Base-by-base conservation (phyloP, 2,113 vertebrate genomes). In the Misgurnus mizolepis region DNA sequence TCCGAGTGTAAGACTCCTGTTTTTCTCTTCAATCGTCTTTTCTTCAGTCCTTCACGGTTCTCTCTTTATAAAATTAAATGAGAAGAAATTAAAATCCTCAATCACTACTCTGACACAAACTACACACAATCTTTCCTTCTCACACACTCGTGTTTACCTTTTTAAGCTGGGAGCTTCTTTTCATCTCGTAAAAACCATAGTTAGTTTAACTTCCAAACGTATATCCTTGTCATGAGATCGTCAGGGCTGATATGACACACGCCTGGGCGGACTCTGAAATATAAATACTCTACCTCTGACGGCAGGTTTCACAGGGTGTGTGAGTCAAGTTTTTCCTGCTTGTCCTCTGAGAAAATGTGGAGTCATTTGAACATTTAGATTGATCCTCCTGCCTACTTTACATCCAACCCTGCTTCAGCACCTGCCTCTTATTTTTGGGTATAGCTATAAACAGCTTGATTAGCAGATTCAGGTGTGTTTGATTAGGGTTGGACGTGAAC, bases 11-110 rank as follows among this genome's bases (percentile, higher is more conserved):
- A 41, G 39, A 74, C 12, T 69, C 74, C 43, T 34, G 27, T 34
- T 64, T 76, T 81, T 79, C 76, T 50, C 49, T 65, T 39, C 3
- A 60, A 76, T 67, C 41, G 56, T 76, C 75, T 60, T 79, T 60
- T 53, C 62, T 55, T 53, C 22, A 77, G 50, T 49, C 45, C 72
- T 61, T 66, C 22, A 65, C 58, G 56, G 70, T 79, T 47, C 40
- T 77, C 61, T 74, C 34, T 74, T 74, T 4, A 69, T 40, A 65
- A 79, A 84, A 79, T 55, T 12, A 58, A 82, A 78, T 82, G 65
- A 81, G 75, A 61, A 71, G 60, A 78, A 85, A 85, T 85, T 85
- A 85, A 85, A 85, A 85, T 75, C 76, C 50, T 85, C 83, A 82
- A 85, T 85, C 83, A 85, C 76, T 7, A 10, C 39, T 39, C 76